Conservation (phyloP, 2,797 vertebrate species). For the Gymnopithys bicolor region DNA sequence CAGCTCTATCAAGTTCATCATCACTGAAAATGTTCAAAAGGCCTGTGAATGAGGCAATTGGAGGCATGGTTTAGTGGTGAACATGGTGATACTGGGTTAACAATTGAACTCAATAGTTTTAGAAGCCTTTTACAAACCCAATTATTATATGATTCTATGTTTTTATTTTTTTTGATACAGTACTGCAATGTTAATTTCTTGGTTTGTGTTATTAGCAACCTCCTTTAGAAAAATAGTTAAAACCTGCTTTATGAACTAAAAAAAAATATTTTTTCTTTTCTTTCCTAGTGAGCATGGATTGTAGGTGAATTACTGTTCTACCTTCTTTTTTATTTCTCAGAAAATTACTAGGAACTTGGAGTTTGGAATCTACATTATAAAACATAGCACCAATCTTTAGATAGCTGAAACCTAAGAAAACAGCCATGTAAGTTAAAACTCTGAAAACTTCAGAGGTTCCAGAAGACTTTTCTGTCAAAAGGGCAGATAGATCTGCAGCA, state of each 20-base stretch:
- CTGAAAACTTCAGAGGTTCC: not conserved
- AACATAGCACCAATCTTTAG: not conserved
- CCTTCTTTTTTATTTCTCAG: not conserved
- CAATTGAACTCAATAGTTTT: not conserved
- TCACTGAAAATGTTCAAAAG: not conserved
- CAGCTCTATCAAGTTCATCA: no score
- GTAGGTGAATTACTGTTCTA: not conserved
- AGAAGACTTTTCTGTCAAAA: not conserved
- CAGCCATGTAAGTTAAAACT: not conserved
- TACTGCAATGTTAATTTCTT: not conserved
- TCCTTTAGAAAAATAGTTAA: not conserved
- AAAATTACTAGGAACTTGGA: not conserved
- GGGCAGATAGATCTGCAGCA: not conserved
- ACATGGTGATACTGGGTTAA: not conserved
- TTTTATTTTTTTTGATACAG: not conserved
- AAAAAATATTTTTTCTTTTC: not conserved
- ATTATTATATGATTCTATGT: not conserved
- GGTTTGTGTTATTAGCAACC: not conserved
- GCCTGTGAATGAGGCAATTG: not conserved
- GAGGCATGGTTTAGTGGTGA: not conserved
- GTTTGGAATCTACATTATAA: not conserved
- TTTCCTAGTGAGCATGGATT: not conserved
- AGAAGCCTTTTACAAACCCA: not conserved
- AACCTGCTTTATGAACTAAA: not conserved
- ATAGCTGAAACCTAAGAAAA: not conserved